Percentiles rank a stretch among this genome's conserved stretches.
These are phyloP conservation scores for Danio kyathit DNA, from an alignment of 2,797 vertebrate species.

Conservation along the genomic window DNA sequence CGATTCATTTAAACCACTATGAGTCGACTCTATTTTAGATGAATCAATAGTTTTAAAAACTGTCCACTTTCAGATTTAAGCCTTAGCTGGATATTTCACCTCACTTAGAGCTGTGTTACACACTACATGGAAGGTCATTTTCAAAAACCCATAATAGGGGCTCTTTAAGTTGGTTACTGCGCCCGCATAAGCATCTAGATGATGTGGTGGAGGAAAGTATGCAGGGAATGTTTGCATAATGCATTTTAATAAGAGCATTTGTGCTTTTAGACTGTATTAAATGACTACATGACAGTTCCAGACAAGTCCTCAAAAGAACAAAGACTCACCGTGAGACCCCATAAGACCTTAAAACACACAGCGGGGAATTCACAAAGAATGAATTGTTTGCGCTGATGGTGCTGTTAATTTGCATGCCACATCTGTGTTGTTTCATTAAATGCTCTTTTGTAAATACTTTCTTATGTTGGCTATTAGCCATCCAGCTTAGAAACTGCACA, in stretches of 20 bases:
- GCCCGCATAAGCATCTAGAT: background rate
- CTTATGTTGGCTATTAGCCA: background rate
- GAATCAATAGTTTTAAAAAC: too few relatives aligned
- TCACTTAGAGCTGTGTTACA: too few relatives aligned
- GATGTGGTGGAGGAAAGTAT: background rate
- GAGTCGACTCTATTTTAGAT: too few relatives aligned
- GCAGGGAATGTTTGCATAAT: constrained; percentile 2
- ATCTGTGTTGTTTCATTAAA: constrained; percentile 12
- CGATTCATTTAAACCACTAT: too few relatives aligned
- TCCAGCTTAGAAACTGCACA: background rate
- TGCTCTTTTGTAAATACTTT: background rate
- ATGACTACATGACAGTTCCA: background rate
- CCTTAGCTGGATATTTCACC: too few relatives aligned
- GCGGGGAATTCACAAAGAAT: background rate
- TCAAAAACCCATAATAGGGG: too few relatives aligned
- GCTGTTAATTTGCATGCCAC: constrained; percentile 16
- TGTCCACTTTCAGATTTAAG: too few relatives aligned
- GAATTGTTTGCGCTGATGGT: background rate
- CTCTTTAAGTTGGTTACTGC: background rate
- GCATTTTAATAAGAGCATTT: constrained; percentile 10
- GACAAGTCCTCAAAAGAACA: background rate
- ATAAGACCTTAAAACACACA: background rate
- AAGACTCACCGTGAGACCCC: background rate
- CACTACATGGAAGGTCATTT: too few relatives aligned
- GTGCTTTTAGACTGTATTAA: background rate